phyloP scores from a whole-genome alignment of 1,140 invertebrate species.

The Anoplolepis gracilipes region DNA sequence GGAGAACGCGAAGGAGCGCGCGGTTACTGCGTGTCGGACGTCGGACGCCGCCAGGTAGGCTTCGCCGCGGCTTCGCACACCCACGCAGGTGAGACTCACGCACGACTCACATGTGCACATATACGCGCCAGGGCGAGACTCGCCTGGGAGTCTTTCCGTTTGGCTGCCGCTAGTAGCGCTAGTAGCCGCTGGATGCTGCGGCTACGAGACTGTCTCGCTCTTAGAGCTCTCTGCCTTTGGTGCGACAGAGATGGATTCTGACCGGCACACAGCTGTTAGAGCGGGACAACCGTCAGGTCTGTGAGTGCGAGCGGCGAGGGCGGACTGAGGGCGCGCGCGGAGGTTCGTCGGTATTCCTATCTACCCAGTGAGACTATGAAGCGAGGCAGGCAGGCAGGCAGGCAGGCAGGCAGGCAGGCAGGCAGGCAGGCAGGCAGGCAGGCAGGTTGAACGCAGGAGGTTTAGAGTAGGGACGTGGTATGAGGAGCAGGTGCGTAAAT shows the following conservation, averaged over 20 bases:
- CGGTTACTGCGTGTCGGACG: constrained; percentile 84
- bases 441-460: constrained; percentile 84
- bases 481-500: constrained; percentile 81
- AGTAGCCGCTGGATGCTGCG: constrained; percentile 84
- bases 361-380: constrained; percentile 77
- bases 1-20: constrained; percentile 76
- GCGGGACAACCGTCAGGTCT: constrained; percentile 25
- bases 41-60: constrained; percentile 85
- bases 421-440: constrained; percentile 73
- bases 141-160: constrained; percentile 81
- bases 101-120: constrained; percentile 59
- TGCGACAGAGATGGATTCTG: constrained; percentile 53
- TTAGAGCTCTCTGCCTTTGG: constrained; percentile 31
- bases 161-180: constrained; percentile 85
- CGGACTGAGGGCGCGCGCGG: constrained; percentile 65
- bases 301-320: constrained; percentile 45
- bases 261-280: constrained; percentile 44
- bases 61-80: constrained; percentile 79
- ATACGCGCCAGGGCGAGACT: constrained; percentile 60
- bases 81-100: constrained; percentile 78
- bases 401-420: constrained; percentile 75
- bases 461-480: constrained; percentile 80
- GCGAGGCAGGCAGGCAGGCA: constrained; percentile 78
- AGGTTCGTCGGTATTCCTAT: constrained; percentile 70
- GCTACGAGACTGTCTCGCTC: constrained; percentile 64